Conservation (phyloP, 2,113 vertebrate genomes). For the rabbit (Oryctolagus cuniculus) region mOryCun1.1 NC_091436.1:37750001-37750500, state of each 20-base stretch:
- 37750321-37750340: slow-evolving; percentile 64
- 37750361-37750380: slow-evolving; percentile 66
- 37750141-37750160: slow-evolving; percentile 54
- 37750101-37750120: slow-evolving; percentile 25
- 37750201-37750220: slow-evolving; percentile 36
- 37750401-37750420: slow-evolving; percentile 63
- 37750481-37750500: slow-evolving; percentile 60
- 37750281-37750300: slow-evolving; percentile 55
- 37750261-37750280: slow-evolving; percentile 65
- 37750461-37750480: slow-evolving; percentile 69
- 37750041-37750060: not conserved
- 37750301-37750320: slow-evolving; percentile 69
- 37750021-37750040: not conserved
- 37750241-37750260: slow-evolving; percentile 51
- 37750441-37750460: slow-evolving; percentile 80
- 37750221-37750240: slow-evolving; percentile 64
- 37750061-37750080: not conserved
- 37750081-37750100: slow-evolving; percentile 33
- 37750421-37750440: slow-evolving; percentile 72
- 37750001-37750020: not conserved
- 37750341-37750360: slow-evolving; percentile 64
- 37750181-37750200: not conserved
- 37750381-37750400: slow-evolving; percentile 64
- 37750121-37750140: not conserved
- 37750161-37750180: not conserved